phyloP scores from a whole-genome alignment of 2,113 vertebrate genomes.

The Paedocypris sp. region DNA sequence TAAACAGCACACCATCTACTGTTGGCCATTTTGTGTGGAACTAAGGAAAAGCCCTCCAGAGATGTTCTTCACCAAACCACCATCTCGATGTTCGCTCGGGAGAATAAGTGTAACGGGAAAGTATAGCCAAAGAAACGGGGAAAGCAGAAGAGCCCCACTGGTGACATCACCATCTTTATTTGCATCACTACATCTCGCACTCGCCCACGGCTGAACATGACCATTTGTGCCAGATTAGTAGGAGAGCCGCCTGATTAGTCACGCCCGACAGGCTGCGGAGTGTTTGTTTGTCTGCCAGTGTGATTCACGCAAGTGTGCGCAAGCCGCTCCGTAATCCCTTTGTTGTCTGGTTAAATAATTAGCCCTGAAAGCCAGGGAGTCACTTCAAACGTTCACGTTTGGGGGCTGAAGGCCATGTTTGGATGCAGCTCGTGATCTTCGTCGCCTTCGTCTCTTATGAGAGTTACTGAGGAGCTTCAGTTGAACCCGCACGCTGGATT shows the following conservation, averaged over 20 bases:
- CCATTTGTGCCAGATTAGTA: constrained; percentile 5
- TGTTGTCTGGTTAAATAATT: constrained; percentile 24
- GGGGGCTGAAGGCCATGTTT: constrained; percentile 23
- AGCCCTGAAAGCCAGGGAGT: constrained; percentile 13
- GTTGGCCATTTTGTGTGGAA: no score
- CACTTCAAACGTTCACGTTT: constrained; percentile 1
- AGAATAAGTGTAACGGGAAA: neutral
- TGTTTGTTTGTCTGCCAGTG: constrained; percentile 18
- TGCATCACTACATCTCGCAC: constrained; percentile 12
- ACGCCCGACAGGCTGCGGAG: neutral
- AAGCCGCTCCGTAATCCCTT: constrained; percentile 6
- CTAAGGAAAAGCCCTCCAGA: no score
- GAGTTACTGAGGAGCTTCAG: neutral
- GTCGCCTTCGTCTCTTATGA: constrained; percentile 15
- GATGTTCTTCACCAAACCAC: no score
- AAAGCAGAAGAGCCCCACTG: constrained; percentile 5
- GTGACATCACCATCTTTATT: constrained; percentile 12
- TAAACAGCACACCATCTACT: no score
- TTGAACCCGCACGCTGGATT: neutral
- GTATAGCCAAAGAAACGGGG: neutral
- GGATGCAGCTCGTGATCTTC: constrained; percentile 4
- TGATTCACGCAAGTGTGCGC: neutral
- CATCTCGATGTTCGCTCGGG: no score
- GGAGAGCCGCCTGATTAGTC: neutral
- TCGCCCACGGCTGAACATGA: constrained; percentile 8